Base-by-base conservation (phyloP, 2,888 invertebrate genomes). In the Lissonota sp. region DNA sequence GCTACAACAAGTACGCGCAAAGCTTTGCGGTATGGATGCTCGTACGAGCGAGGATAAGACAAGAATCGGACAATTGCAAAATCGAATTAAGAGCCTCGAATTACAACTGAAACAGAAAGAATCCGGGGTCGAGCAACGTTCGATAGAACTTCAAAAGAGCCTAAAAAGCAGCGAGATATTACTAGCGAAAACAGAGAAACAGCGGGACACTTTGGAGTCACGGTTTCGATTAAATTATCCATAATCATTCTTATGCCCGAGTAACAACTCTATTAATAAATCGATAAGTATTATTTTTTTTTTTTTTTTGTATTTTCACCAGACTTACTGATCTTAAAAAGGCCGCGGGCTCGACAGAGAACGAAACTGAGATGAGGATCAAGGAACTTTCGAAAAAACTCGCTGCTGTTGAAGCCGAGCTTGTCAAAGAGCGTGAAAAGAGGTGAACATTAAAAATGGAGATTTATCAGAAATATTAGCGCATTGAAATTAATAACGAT, bases 291-390 rank as follows among this genome's bases (percentile, higher is more conserved):
- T 64, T 7, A 40, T 39, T 51, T 40, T 39, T 44, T n/a, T 58
- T 37, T 2, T 46, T 66, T n/a, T 58, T 37, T 2, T 46, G 57
- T 39, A 57, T 57, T 16, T 14, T 39, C 7, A 10, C 70, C 75
- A 91, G 91, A 77, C 60, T 90, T 39, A 44, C 74, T 70, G 89
- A 90, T 58, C 67, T 90, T 73, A 90, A 86, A 73, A 87, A 88
- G 63, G 86, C 86, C 60, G 76, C 89, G 51, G 79, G n/a, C 42
- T 42, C 4, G 6, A 90, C 88, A 51, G 88, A 91, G 40, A 72
- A 53, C 1, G 87, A 88, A 46, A 69, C 80, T 39, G 79, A 83
- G 44, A 66, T n/a, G 4, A 84, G 66, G 4, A 83, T 85, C 10
- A 78, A 79, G 55, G 84, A 87, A 5, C 53, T 87, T 66, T 79